phyloP scores from a whole-genome alignment of 2,888 invertebrate species.

The Ceraclea dissimilis region DNA sequence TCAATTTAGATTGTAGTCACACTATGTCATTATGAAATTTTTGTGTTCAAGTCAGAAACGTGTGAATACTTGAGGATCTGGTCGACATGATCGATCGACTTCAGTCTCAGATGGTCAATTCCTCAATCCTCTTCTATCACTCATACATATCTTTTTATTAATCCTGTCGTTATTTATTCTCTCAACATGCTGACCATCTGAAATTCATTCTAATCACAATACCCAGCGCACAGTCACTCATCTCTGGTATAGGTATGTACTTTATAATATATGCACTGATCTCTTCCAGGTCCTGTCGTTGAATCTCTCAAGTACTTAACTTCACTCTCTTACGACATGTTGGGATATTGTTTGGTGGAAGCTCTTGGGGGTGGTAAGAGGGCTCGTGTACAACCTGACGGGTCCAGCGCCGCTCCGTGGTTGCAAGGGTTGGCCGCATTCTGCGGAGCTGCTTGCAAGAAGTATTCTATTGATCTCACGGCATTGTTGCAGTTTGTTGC shows the following conservation, averaged over 20 bases:
- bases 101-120: no score
- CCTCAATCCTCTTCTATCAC: no score
- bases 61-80: no score
- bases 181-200: no score
- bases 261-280: no score
- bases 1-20: conserved; percentile 4
- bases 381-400: conserved; percentile 76
- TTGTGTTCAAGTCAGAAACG: not conserved
- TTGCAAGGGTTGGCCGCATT: conserved; percentile 91
- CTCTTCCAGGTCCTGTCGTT: conserved; percentile 67
- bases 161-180: no score
- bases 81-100: not conserved
- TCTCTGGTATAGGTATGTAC: no score
- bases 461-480: conserved; percentile 92
- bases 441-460: conserved; percentile 93
- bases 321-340: conserved; percentile 88
- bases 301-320: conserved; percentile 96
- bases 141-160: no score
- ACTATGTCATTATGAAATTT: not conserved
- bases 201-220: no score
- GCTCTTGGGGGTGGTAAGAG: conserved; percentile 74
- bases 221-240: no score
- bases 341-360: conserved; percentile 93
- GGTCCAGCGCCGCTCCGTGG: conserved; percentile 89
- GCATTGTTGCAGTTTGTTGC: conserved; percentile 95